Evolutionary conservation across 2,113 vertebrate genomes (phyloP).

Genomic region (Urocynchramus pylzowi): DNA sequence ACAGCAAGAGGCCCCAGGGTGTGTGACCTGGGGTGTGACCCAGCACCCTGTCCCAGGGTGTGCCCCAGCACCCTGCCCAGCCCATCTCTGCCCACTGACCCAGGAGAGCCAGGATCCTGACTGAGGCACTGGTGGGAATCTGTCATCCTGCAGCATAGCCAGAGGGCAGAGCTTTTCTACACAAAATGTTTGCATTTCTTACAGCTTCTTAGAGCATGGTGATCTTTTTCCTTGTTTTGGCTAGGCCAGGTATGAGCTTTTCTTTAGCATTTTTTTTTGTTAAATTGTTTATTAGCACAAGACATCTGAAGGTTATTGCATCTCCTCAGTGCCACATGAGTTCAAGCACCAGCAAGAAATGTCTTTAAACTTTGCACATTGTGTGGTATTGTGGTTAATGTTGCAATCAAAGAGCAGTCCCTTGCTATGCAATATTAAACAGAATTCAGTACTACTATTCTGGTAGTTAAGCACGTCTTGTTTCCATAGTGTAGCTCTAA

Average conservation of each 20-base stretch:
- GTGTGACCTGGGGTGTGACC: background rate
- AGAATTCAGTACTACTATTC: background rate
- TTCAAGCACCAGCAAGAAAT: background rate
- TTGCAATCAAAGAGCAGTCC: background rate
- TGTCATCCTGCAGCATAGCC: background rate
- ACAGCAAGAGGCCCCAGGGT: rapidly evolving
- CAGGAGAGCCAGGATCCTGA: background rate
- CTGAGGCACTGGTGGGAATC: rapidly evolving
- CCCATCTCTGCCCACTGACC: background rate
- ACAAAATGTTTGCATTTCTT: background rate
- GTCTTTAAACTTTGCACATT: background rate
- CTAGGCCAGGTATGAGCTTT: background rate
- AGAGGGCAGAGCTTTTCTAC: background rate
- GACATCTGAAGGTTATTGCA: background rate
- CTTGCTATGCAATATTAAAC: background rate
- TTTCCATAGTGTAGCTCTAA: background rate
- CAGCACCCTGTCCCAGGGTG: too few relatives aligned
- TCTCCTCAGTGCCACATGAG: background rate
- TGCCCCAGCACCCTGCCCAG: background rate
- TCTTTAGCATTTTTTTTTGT: background rate
- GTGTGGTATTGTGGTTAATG: background rate
- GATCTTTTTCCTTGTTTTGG: background rate
- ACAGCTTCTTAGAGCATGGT: background rate
- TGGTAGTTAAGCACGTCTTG: background rate
- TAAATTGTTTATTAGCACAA: background rate